Conservation (phyloP, 2,888 invertebrate genomes). For the Dryadula phaetusa region DNA sequence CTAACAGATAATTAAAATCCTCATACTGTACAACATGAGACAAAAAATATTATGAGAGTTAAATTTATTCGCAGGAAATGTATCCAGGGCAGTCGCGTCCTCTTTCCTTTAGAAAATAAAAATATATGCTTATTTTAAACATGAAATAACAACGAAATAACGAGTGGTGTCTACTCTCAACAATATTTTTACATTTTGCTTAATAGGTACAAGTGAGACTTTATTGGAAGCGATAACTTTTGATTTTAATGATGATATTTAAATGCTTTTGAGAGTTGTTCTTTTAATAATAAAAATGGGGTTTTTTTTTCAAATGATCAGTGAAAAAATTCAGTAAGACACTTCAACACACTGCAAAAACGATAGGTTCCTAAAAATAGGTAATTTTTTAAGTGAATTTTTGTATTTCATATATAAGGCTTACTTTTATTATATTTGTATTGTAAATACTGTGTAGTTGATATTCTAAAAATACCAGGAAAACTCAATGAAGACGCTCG, state of each 20-base stretch:
- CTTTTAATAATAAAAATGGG: too few species aligned
- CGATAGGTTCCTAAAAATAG: too few species aligned
- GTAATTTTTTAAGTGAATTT: too few species aligned
- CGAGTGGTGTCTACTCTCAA: constrained; percentile 17
- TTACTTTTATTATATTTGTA: not conserved
- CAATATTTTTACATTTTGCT: constrained; percentile 8
- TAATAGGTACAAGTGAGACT: not conserved
- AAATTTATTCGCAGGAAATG: constrained; percentile 21
- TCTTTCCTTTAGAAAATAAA: constrained; percentile 25
- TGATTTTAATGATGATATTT: not conserved
- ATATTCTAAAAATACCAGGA: not conserved
- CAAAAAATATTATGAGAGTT: not conserved
- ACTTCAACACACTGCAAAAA: too few species aligned
- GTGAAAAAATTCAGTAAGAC: too few species aligned
- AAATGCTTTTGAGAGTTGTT: too few species aligned
- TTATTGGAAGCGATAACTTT: not conserved
- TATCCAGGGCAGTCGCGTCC: constrained; percentile 28
- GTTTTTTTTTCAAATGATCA: too few species aligned
- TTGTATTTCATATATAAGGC: too few species aligned
- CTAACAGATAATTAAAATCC: not conserved
- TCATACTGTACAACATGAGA: too few species aligned
- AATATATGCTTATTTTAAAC: constrained; percentile 27
- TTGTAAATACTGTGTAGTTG: not conserved
- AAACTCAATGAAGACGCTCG: not conserved
- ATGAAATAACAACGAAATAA: constrained; percentile 21